These are phyloP conservation scores for Erythrocercus mccallii DNA, from an alignment of 2,113 vertebrate genomes.

Conservation along the genomic window DNA sequence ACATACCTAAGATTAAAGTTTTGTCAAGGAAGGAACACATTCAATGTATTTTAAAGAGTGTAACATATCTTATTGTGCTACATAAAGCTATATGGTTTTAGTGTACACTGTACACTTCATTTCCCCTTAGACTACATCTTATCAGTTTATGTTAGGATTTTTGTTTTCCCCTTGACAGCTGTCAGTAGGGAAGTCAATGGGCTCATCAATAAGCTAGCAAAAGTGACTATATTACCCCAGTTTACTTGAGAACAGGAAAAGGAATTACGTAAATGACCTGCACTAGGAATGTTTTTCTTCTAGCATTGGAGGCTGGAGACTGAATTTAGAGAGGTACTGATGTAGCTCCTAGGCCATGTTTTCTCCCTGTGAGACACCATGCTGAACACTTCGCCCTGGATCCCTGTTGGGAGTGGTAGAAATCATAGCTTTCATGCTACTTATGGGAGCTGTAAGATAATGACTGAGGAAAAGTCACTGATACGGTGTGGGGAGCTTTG, in stretches of 20 bases:
- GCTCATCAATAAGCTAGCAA: background rate
- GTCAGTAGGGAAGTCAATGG: background rate
- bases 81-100: background rate
- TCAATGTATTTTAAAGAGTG: background rate
- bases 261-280: background rate
- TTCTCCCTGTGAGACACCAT: background rate
- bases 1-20: background rate
- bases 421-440: constrained; percentile 44
- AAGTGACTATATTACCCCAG: background rate
- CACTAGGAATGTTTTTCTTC: constrained; percentile 2
- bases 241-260: background rate
- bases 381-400: background rate
- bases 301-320: background rate
- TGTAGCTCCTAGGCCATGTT: background rate
- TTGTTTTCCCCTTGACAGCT: background rate
- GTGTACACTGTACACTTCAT: background rate
- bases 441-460: constrained; percentile 35
- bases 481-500: constrained; percentile 18
- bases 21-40: background rate
- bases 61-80: background rate
- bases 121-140: background rate
- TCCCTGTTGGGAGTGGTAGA: constrained; percentile 22
- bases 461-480: constrained; percentile 24
- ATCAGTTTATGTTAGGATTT: background rate
- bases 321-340: background rate